These are phyloP conservation scores for Trachelus tabidus DNA, from an alignment of 2,888 invertebrate species.

Conservation along the genomic window DNA sequence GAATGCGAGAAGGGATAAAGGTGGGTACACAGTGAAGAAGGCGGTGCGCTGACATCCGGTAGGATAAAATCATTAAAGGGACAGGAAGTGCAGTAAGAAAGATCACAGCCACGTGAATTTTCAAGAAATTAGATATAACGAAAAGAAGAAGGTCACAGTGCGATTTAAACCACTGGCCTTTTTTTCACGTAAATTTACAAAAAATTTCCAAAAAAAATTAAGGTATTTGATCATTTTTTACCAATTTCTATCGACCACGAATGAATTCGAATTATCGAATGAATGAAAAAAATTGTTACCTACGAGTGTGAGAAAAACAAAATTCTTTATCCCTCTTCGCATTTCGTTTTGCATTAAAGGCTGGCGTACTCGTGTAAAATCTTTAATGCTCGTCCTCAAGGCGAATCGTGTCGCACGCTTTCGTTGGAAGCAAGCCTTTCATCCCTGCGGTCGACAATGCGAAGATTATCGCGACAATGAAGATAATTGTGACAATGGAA, in stretches of 20 bases:
- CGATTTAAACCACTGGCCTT: not conserved
- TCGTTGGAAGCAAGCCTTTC: slow-evolving; percentile 3
- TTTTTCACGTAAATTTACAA: not conserved
- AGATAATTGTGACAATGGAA: slow-evolving; percentile 30
- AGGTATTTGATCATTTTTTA: too few species aligned
- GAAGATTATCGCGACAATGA: slow-evolving; percentile 27
- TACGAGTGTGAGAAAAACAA: too few species aligned
- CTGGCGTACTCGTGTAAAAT: not conserved
- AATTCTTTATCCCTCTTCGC: too few species aligned
- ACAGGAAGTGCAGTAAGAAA: not conserved
- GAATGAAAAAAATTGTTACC: too few species aligned
- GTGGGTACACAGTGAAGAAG: not conserved
- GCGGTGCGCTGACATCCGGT: not conserved
- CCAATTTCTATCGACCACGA: too few species aligned
- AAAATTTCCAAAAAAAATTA: not conserved
- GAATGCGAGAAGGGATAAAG: not conserved
- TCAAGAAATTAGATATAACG: not conserved
- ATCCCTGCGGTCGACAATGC: slow-evolving; percentile 14
- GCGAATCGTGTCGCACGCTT: not conserved
- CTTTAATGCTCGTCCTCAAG: not conserved
- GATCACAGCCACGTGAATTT: not conserved
- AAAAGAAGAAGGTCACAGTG: too few species aligned
- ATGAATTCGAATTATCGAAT: too few species aligned
- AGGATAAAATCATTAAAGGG: not conserved
- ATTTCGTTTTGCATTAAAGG: not conserved